Evolutionary conservation across 2,113 vertebrate genomes (phyloP), one percentile per base, ranked within the genome.

Genomic region (Podocnemis expansa): DNA sequence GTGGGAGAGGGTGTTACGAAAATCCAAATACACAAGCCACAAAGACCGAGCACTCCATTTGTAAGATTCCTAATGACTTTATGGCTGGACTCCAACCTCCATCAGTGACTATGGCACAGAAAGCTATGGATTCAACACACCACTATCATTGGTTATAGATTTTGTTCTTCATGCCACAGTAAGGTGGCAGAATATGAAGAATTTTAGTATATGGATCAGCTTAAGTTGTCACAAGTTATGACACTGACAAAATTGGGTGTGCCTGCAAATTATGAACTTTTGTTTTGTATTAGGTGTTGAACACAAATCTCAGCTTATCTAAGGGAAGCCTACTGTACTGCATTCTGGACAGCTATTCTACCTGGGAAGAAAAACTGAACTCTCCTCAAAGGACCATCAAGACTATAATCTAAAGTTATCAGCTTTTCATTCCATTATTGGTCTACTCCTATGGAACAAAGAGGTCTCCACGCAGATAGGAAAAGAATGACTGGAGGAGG

Each of bases 31-130:
- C n/a, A 38, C 21, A 41, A 41, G 34, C 58, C 58, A 34, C 56
- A 31, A 60, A 60, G 29, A 60, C 56, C 31, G 56, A 60, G 24
- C 29, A 75, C 22, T 16, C 10, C 9, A 1, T 49, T 25, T 81
- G 87, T 90, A 21, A 80, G 58, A 58, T 88, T 91, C 91, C 83
- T 91, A 34, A 58, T 54, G 29, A 76, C 89, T 95, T 88, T 78
- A n/a, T 12, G 70, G 41, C 76, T 78, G 63, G 82, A 34, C 16
- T 76, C 29, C 54, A 80, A 17, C 10, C 27, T 91, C 91, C 70
- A 38, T 56, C 3, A 70, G 43, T 49, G 70, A 63, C 84, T 56
- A 8, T 70, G 47, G 54, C 86, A 41, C 0, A 80, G 67, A 55
- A n/a, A 80, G 29, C 58, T 84, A 19, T 91, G 49, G 73, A 22